Base-by-base conservation (phyloP, 2,888 invertebrate genomes). In the Oscheius sp. region DNA sequence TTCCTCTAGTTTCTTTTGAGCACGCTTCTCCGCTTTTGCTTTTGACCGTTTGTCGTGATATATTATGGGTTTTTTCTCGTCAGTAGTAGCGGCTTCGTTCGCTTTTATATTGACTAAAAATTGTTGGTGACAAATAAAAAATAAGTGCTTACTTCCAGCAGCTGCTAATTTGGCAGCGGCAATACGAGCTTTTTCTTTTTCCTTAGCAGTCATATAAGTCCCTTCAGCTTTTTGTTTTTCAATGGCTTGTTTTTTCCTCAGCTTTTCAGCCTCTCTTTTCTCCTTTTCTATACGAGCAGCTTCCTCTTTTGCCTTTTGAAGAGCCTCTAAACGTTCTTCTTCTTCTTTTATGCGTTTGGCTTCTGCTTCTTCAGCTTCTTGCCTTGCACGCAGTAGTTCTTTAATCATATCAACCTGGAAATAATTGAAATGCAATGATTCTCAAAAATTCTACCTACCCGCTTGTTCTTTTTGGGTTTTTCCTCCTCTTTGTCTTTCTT, bases 181-280 rank as follows among this genome's bases (percentile, higher is more conserved):
- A 92, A 73, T 94, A 94, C 89, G 82, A 77, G 93, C 92, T 84
- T 95, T 95, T 80, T 94, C 94, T 89, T 95, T 96, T 89, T 99
- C 96, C 89, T 96, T 96, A 0, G 94, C 93, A 1, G 96, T 96
- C 74, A 97, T 90, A 43, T 95, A 91, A 90, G 95, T 97, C 1
- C 98, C 98, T 90, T 97, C 97, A n/a, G 94, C 94, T 89, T 97
- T 97, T 83, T 95, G 91, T 87, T 94, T 93, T 89, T 96, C 96
- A 78, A 94, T 95, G 64, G 94, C 92, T 88, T 95, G 95, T 88
- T 95, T 95, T 90, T 96, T 95, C 87, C 94, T 94, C 87, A 93
- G 93, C 89, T 95, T 97, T 89, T 93, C 95, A 87, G 92, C 93
- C 81, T 94, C 95, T 88, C 93, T 95, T 77, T 92, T 91, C 89